Conservation (phyloP, 2,888 invertebrate species). For the Patella ulyssiponensis region DNA sequence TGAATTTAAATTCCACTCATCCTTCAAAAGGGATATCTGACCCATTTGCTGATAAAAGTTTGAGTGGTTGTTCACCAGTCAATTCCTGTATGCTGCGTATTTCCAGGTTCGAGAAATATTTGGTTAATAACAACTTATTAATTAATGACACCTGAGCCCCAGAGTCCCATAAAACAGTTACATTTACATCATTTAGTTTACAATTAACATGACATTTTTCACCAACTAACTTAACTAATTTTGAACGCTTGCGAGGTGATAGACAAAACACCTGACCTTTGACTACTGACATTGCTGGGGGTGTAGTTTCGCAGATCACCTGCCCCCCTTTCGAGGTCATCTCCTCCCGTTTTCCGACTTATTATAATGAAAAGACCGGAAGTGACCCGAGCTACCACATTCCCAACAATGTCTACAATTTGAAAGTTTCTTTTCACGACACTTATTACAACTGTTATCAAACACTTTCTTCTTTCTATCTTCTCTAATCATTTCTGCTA, state of each 20-base stretch:
- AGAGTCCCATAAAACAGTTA: neutral
- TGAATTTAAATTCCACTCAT: neutral
- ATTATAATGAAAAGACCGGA: neutral
- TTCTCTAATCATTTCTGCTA: neutral
- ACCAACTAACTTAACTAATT: neutral
- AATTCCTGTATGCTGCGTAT: no score
- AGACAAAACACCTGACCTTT: neutral
- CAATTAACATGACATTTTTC: neutral
- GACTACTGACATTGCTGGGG: no score
- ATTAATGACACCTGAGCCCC: neutral
- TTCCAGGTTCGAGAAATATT: neutral
- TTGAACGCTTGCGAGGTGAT: neutral
- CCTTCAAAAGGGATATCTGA: slow-evolving; percentile 9
- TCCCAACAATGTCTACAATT: neutral
- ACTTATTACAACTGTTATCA: no score
- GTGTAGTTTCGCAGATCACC: neutral
- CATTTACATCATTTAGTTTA: neutral
- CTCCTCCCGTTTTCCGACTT: neutral
- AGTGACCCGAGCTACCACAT: neutral
- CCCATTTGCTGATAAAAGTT: neutral
- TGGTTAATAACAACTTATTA: neutral
- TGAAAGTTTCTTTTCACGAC: neutral
- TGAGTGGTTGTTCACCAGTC: neutral
- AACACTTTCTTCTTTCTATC: no score
- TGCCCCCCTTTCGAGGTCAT: neutral